Conservation (phyloP, 2,888 invertebrate species). For the Caprella mutica region DNA sequence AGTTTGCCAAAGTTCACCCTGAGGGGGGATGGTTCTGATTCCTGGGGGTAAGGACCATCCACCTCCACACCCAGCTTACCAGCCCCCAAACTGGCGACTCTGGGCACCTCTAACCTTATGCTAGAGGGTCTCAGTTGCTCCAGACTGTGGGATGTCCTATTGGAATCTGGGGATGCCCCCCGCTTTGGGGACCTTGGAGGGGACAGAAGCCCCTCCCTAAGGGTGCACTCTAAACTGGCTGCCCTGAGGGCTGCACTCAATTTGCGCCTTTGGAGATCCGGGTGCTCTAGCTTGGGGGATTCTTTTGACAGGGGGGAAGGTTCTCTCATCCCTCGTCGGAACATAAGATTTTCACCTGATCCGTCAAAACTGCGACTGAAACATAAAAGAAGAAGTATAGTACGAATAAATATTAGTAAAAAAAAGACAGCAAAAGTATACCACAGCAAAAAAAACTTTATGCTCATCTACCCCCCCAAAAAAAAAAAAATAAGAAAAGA, state of each 20-base stretch:
- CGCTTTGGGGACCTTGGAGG: conserved; percentile 10
- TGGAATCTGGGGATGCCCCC: not conserved
- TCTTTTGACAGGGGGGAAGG: not conserved
- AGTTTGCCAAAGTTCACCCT: conserved; percentile 26
- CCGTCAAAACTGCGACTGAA: conserved; percentile 7
- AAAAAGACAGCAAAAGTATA: too few relatives aligned
- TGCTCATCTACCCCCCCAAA: too few relatives aligned
- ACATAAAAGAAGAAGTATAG: too few relatives aligned
- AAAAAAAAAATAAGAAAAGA: too few relatives aligned
- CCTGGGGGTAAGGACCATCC: conserved; percentile 14
- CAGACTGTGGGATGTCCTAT: conserved; percentile 20
- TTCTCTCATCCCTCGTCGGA: not conserved
- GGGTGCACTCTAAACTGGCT: conserved; percentile 22
- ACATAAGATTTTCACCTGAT: not conserved
- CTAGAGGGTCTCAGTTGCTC: conserved; percentile 17
- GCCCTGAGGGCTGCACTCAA: conserved; percentile 18
- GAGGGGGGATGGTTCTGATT: conserved; percentile 21
- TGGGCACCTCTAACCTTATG: conserved; percentile 9
- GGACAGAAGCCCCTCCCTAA: conserved; percentile 22
- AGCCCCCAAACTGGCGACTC: conserved; percentile 3
- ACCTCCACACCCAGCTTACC: not conserved
- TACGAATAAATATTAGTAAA: too few relatives aligned
- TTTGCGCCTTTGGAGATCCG: conserved; percentile 13
- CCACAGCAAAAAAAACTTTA: too few relatives aligned
- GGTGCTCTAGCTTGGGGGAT: conserved; percentile 4